Evolutionary conservation across 1,140 invertebrate genomes (phyloP).

Genomic region (Cotesia glomerata): DNA sequence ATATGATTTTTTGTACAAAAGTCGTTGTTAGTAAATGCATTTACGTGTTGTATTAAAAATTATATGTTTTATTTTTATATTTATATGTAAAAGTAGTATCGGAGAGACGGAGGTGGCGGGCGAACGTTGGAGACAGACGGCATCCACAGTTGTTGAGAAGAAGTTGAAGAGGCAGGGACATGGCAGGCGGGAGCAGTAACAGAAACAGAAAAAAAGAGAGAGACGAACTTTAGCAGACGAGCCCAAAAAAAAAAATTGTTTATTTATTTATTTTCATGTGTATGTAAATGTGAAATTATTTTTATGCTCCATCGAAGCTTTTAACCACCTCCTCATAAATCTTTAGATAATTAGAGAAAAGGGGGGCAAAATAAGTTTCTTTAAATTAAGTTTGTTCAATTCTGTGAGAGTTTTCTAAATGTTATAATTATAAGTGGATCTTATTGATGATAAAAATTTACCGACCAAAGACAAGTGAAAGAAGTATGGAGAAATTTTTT

Average conservation of each 20-base stretch:
- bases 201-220: constrained; percentile 64
- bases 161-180: constrained; percentile 60
- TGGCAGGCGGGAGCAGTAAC: constrained; percentile 62
- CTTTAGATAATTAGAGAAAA: not conserved
- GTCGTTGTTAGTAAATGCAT: not conserved
- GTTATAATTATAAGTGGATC: too few relatives aligned
- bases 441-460: too few relatives aligned
- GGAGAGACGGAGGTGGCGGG: constrained; percentile 61
- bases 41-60: not conserved
- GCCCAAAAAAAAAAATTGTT: constrained; percentile 36
- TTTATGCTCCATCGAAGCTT: constrained; percentile 11
- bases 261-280: constrained; percentile 17
- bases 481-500: too few relatives aligned
- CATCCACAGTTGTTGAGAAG: constrained; percentile 63
- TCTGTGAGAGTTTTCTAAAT: too few relatives aligned
- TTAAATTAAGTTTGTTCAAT: too few relatives aligned
- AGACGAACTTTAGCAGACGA: constrained; percentile 62
- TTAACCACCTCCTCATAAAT: not conserved
- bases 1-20: too few relatives aligned
- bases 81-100: constrained; percentile 48
- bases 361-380: too few relatives aligned
- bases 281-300: constrained; percentile 7
- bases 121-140: constrained; percentile 63
- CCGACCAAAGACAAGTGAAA: too few relatives aligned
- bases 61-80: constrained; percentile 31